A percentile compares a stretch with the other conserved stretches of the same genome.
Conservation (phyloP, 2,888 invertebrate genomes). For the Gisinianus flammeolus region DNA sequence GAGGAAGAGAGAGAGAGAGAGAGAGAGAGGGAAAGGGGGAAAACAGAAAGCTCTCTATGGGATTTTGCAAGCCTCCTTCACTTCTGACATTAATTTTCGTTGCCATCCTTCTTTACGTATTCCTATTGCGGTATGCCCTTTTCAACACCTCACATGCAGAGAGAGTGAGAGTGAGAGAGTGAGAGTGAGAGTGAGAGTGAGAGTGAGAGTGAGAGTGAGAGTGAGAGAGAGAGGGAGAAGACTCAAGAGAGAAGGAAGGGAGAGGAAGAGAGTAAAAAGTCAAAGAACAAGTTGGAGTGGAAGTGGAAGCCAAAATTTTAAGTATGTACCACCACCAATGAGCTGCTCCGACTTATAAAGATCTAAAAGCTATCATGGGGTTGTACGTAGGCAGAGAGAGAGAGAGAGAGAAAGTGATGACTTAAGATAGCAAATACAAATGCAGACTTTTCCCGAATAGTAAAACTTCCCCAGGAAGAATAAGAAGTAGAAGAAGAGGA, state of each 20-base stretch:
- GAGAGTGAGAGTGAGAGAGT: no score
- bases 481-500: neutral
- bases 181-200: neutral
- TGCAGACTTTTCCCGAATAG: neutral
- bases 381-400: neutral
- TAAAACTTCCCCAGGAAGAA: neutral
- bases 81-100: conserved; percentile 47
- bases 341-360: no score
- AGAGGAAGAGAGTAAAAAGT: neutral
- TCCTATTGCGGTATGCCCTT: conserved; percentile 29
- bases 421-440: neutral
- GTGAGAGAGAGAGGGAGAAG: neutral
- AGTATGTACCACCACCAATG: no score
- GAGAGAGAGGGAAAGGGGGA: neutral
- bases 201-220: neutral
- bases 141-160: conserved; percentile 29
- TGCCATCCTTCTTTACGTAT: conserved; percentile 43
- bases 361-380: no score
- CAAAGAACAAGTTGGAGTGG: neutral
- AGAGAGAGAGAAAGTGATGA: neutral
- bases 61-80: conserved; percentile 30
- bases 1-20: neutral
- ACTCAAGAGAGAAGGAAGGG: neutral
- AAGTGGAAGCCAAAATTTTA: no score
- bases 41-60: conserved; percentile 32